Percentiles rank a stretch among this genome's conserved stretches.
phyloP scores from a whole-genome alignment of 2,888 invertebrate genomes.

The Idaea dimidiata region DNA sequence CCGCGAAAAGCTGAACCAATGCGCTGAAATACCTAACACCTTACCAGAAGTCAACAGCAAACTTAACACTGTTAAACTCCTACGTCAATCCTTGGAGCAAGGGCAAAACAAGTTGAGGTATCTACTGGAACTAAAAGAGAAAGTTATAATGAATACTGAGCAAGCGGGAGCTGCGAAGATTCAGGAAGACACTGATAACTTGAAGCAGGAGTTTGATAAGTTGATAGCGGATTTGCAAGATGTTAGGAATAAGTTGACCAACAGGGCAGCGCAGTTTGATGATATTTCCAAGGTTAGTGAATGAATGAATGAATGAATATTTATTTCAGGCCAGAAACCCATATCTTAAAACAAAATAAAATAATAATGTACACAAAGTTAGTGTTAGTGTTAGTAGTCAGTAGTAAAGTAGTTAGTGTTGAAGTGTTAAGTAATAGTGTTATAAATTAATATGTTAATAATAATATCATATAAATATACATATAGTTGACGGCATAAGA shows the following conservation, averaged over 20 bases:
- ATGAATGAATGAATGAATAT: no score
- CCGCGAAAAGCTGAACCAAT: slow-evolving; percentile 90
- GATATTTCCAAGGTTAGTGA: slow-evolving; percentile 93
- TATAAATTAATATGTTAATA: no score
- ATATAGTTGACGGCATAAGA: no score
- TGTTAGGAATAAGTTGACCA: slow-evolving; percentile 86
- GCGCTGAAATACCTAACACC: slow-evolving; percentile 89
- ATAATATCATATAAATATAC: no score
- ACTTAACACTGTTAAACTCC: slow-evolving; percentile 90
- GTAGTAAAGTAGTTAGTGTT: no score
- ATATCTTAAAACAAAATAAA: no score
- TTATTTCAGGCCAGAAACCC: no score
- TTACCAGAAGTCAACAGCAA: slow-evolving; percentile 92
- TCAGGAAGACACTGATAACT: slow-evolving; percentile 93
- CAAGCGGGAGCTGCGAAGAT: slow-evolving; percentile 93
- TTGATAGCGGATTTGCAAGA: slow-evolving; percentile 90
- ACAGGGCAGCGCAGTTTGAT: slow-evolving; percentile 89
- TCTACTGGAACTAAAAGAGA: slow-evolving; percentile 93
- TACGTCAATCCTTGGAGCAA: slow-evolving; percentile 95
- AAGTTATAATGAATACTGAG: slow-evolving; percentile 95
- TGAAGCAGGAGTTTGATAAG: slow-evolving; percentile 95
- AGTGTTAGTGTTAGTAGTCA: no score
- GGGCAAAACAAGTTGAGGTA: slow-evolving; percentile 84
- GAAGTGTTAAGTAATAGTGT: no score
- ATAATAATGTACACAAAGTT: no score